Conservation (phyloP, 1,140 invertebrate species). For the Procambarus virginalis region DNA sequence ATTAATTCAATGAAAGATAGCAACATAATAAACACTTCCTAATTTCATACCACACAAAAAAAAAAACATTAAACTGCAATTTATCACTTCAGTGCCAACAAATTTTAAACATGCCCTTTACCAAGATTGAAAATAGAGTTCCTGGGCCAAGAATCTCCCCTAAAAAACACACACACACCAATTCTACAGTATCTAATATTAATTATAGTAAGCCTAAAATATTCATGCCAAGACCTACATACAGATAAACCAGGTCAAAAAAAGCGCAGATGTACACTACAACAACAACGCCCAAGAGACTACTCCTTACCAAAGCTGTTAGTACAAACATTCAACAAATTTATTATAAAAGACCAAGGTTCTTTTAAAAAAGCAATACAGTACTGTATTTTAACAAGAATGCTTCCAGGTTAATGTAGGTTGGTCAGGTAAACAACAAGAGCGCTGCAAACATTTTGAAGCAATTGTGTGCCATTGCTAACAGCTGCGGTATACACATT, state of each 20-base stretch:
- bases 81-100: too few species aligned
- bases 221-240: not conserved
- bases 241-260: not conserved
- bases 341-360: not conserved
- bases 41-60: not conserved
- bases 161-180: not conserved
- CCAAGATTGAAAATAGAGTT: too few species aligned
- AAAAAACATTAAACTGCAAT: not conserved
- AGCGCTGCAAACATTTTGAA: not conserved
- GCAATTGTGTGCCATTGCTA: not conserved
- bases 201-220: not conserved
- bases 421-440: not conserved
- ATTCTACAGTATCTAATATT: not conserved
- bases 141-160: not conserved
- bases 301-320: not conserved
- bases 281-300: not conserved
- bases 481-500: not conserved
- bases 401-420: not conserved
- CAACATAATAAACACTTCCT: not conserved
- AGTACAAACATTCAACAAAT: not conserved
- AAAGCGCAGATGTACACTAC: not conserved
- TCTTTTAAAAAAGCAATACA: too few species aligned
- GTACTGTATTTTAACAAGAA: too few species aligned
- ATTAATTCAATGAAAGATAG: too few species aligned
- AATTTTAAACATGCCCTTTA: too few species aligned